Percentiles rank a stretch among this genome's conserved stretches.
phyloP scores from a whole-genome alignment of 2,113 vertebrate species.

The Malurus elegans region DNA sequence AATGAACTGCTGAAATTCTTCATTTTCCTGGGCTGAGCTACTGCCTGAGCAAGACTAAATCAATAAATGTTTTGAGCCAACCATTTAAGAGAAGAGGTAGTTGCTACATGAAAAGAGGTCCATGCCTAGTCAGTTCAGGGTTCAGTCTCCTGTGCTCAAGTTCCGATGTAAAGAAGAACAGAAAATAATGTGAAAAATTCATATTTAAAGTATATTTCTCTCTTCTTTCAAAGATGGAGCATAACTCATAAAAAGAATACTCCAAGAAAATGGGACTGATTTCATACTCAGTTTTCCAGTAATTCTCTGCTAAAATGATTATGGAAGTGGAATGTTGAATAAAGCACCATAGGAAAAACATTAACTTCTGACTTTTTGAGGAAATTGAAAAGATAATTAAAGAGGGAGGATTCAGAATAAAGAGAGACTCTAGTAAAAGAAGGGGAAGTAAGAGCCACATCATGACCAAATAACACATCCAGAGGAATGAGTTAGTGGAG shows the following conservation, averaged over 20 bases:
- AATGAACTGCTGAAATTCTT: background rate
- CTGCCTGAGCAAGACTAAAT: background rate
- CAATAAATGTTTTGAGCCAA: background rate
- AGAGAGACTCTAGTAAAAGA: background rate
- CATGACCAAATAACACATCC: background rate
- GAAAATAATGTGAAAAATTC: background rate
- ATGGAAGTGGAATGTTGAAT: background rate
- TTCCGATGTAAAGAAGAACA: background rate
- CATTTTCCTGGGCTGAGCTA: background rate
- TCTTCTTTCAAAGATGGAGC: background rate
- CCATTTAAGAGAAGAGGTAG: background rate
- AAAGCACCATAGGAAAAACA: background rate
- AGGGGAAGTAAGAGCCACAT: background rate
- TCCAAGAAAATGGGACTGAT: background rate
- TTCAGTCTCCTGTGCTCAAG: background rate
- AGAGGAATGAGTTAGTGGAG: background rate
- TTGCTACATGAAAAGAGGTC: background rate
- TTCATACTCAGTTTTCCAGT: background rate
- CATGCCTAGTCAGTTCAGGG: background rate
- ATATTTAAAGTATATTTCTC: background rate
- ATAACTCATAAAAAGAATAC: background rate
- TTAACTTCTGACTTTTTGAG: background rate
- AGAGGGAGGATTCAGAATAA: background rate
- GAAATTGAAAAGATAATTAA: background rate
- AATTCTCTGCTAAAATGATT: background rate